phyloP scores from a whole-genome alignment of 2,888 invertebrate species.

The Margaritifera margaritifera region DNA sequence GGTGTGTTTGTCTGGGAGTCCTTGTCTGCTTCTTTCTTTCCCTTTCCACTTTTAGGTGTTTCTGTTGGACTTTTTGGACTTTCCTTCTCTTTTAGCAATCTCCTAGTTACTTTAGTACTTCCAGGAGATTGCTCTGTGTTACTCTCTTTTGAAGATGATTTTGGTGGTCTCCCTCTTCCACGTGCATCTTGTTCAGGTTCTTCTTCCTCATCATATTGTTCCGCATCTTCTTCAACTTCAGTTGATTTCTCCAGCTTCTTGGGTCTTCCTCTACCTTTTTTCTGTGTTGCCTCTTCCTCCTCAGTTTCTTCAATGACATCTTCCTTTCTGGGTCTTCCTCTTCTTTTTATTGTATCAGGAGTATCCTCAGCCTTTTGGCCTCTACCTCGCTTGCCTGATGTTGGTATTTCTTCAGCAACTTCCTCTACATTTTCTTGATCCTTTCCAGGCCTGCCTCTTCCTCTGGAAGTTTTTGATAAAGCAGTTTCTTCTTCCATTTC shows the following conservation, averaged over 20 bases:
- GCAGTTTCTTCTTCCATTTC: constrained; percentile 2
- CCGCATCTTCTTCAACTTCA: constrained; percentile 14
- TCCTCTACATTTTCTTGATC: constrained; percentile 23
- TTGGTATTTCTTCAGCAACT: constrained; percentile 23
- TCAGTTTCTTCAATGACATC: constrained; percentile 15
- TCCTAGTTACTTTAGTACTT: constrained; percentile 7
- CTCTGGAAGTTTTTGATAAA: neutral
- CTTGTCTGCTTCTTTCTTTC: constrained; percentile 5
- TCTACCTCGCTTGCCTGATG: constrained; percentile 16
- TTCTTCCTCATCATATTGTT: constrained; percentile 23
- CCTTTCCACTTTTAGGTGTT: constrained; percentile 25
- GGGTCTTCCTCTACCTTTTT: constrained; percentile 27
- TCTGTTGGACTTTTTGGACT: neutral
- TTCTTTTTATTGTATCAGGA: constrained; percentile 22
- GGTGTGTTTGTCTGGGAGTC: neutral
- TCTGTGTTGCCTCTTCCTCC: constrained; percentile 22
- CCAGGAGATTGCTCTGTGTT: neutral
- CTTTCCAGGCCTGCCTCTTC: constrained; percentile 8
- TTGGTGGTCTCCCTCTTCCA: constrained; percentile 21
- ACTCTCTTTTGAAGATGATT: neutral
- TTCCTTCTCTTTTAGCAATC: constrained; percentile 4
- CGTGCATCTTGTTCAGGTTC: constrained; percentile 18
- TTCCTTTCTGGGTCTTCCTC: constrained; percentile 42
- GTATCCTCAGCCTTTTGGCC: constrained; percentile 8
- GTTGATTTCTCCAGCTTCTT: constrained; percentile 13